Evolutionary conservation across 2,888 invertebrate species (phyloP).

Genomic region (Aethes cnicana): DNA sequence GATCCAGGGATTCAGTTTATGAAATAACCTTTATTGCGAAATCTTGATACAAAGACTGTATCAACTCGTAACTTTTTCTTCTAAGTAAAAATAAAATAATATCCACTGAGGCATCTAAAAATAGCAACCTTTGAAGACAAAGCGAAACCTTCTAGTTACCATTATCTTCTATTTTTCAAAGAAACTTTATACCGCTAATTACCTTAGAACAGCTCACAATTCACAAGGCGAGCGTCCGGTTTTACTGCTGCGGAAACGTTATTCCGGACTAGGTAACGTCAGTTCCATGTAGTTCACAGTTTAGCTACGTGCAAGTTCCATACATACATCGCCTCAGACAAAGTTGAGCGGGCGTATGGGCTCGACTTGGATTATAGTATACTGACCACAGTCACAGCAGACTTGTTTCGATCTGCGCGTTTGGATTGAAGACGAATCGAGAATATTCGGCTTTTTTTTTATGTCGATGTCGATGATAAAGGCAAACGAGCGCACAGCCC

Average conservation of each 20-base stretch:
- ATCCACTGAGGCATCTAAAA: background rate
- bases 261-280: conserved; percentile 34
- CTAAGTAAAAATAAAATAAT: no score
- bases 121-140: conserved; percentile 1
- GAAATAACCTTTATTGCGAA: no score
- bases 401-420: no score
- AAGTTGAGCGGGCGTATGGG: conserved; percentile 35
- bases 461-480: no score
- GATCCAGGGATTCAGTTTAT: no score
- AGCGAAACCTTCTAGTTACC: background rate
- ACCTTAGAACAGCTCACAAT: conserved; percentile 22
- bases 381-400: conserved; percentile 17
- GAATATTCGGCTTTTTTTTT: no score
- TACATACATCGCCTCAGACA: conserved; percentile 28
- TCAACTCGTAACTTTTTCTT: no score
- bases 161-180: background rate
- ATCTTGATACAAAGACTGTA: no score
- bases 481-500: no score
- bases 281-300: conserved; percentile 33
- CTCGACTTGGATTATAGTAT: background rate
- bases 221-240: conserved; percentile 1
- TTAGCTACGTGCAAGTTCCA: conserved; percentile 32
- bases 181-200: conserved; percentile 13
- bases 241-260: conserved; percentile 28
- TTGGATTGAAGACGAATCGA: no score